phyloP scores from a whole-genome alignment of 30 jellyfish, hydroid and myxozoan genomes.

The Catostylus mosaicus region DNA sequence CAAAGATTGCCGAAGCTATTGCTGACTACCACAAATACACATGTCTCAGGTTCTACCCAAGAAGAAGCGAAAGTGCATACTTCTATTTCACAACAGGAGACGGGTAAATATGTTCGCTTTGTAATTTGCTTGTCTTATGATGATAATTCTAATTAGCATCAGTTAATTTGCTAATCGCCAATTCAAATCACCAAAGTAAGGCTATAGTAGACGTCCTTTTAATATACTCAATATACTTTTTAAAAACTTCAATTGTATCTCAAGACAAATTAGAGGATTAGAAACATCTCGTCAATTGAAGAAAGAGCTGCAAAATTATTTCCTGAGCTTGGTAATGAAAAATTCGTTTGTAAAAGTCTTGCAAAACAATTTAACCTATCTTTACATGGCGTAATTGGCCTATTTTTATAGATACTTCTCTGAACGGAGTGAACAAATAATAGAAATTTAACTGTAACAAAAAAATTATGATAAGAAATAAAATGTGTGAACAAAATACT shows the following conservation, averaged over 20 bases:
- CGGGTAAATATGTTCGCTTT: constrained; percentile 18
- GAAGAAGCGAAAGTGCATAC: constrained; percentile 45
- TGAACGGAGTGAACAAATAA: no score
- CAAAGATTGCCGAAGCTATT: constrained; percentile 23
- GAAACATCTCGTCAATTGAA: background rate
- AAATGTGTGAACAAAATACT: no score
- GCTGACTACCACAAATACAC: constrained; percentile 51
- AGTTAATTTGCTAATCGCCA: background rate
- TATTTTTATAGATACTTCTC: no score
- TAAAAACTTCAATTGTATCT: background rate
- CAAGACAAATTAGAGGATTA: background rate
- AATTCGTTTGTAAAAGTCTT: no score
- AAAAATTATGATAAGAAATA: no score
- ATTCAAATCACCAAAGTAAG: background rate
- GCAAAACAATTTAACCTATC: no score
- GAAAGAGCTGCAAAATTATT: no score
- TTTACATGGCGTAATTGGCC: no score
- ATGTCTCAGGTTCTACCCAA: constrained; percentile 39
- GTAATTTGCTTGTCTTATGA: background rate
- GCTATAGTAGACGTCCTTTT: background rate
- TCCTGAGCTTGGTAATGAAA: no score
- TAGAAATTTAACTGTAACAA: no score
- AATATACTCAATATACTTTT: background rate
- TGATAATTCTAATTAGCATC: background rate
- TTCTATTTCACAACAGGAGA: constrained; percentile 55